Conservation (phyloP, 1,140 invertebrate species). For the Bombus terrestris region DNA sequence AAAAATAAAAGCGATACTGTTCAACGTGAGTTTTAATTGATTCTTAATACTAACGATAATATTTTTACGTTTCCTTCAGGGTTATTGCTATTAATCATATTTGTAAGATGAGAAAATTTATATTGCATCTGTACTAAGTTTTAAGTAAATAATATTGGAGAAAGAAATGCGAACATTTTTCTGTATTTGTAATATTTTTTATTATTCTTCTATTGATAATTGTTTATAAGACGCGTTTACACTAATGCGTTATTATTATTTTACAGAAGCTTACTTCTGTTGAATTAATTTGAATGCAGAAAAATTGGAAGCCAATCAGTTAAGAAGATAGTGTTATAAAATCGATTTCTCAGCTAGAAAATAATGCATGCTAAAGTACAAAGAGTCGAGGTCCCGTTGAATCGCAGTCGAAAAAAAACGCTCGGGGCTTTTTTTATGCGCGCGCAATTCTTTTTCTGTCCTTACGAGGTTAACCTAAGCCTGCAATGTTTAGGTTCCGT, state of each 20-base stretch:
- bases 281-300: conserved; percentile 8
- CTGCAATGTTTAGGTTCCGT: neutral
- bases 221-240: neutral
- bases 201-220: conserved; percentile 14
- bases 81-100: neutral
- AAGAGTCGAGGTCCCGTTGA: neutral
- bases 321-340: conserved; percentile 8
- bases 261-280: neutral
- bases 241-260: conserved; percentile 32
- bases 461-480: neutral
- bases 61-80: neutral
- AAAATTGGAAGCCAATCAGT: conserved; percentile 3
- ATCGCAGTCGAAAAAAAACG: neutral
- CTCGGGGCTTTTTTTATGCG: neutral
- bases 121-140: neutral
- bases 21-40: conserved; percentile 47
- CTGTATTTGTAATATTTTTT: conserved; percentile 15
- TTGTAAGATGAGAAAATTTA: neutral
- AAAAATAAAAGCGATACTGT: conserved; percentile 12
- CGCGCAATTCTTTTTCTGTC: neutral
- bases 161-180: neutral
- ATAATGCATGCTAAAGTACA: conserved; percentile 1
- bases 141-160: neutral
- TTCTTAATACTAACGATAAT: neutral
- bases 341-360: conserved; percentile 15